Evolutionary conservation across 1,140 invertebrate species (phyloP), one percentile per base, ranked within the genome.

Genomic region (Drosophila watanabei): DNA sequence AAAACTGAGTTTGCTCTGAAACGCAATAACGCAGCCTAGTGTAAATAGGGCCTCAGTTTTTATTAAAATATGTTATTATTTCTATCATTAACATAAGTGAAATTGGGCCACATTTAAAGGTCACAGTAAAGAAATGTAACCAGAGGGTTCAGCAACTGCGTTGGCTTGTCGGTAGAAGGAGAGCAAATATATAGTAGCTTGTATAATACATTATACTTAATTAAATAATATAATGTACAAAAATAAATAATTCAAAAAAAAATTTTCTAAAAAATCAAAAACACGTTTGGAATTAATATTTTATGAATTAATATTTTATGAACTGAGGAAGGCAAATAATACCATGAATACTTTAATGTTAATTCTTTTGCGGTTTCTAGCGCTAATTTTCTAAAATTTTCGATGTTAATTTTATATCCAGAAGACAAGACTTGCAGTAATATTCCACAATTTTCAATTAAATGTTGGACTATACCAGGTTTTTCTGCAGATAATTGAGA

Each of bases 261-360:
- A n/a, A n/a, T 49, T n/a, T n/a, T 30, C 48, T 49, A 30, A 11
- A 9, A 57, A 39, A 39, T 56, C 52, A 56, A 37, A 35, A 56
- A 56, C 52, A 56, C 13, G 18, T 37, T 56, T 37, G 18, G 32
- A 35, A n/a, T n/a, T n/a, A n/a, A n/a, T n/a, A n/a, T n/a, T n/a
- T n/a, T n/a, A n/a, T 70, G 49, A 24, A 61, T 39, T 45, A 61
- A 32, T 28, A 61, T 54, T 61, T 46, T 70, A 54, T 70, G 66
- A 2, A 62, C 58, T 37, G 49, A 52, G 6, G 69, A 24, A 49
- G 45, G 60, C 30, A 64, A 32, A 51, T 71, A 62, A 46, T 64
- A 51, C 52, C 52, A 71, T n/a, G 30, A 37, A 62, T 62, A 48
- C 39, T n/a, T 62, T 52, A 11, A 32, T 37, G 33, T 60, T 68